Base-by-base conservation (phyloP, 2,888 invertebrate species). In the Andrena marginata region DNA sequence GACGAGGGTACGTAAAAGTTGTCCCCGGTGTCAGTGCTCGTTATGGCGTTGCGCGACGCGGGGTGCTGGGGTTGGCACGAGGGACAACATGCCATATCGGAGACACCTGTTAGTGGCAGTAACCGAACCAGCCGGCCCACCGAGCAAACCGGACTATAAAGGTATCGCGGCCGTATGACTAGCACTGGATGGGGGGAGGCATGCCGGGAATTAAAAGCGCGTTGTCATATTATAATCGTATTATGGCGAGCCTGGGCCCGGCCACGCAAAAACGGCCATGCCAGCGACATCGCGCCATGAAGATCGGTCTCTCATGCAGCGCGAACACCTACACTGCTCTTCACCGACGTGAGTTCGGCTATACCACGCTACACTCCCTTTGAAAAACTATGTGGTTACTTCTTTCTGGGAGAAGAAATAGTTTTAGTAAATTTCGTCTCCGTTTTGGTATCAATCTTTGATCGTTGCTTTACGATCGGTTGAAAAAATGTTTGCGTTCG, bases 51-150 rank as follows among this genome's bases (percentile, higher is more conserved):
- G 84, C 75, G 75, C 88, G 82, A 84, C 67, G 85, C 76, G 82
- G 85, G 74, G 83, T 82, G 87, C 88, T 69, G 85, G 85, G 87
- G 85, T 88, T 86, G 77, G 87, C 87, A 84, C 87, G 86, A 86
- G 86, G 85, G 89, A 91, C 92, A 93, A 92, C 90, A 92, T 93
- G 92, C 93, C 93, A 92, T 93, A 93, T 93, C 91, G 92, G 92
- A 90, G 92, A 93, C 92, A 93, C 92, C 92, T 93, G 93, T 92
- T 93, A 92, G 91, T 88, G 89, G 89, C 86, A 85, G 85, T 82
- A 76, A 81, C 72, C 86, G 77, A 82, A 49, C 54, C 69, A 63
- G 75, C 75, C 74, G 35, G 70, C 48, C 33, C 65, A 42, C 26
- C 69, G 31, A 67, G 67, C 65, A n/a, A 68, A 70, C 65, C 75